phyloP scores from a whole-genome alignment of 2,888 invertebrate species.

The Parapristionchus giblindavisi region DNA sequence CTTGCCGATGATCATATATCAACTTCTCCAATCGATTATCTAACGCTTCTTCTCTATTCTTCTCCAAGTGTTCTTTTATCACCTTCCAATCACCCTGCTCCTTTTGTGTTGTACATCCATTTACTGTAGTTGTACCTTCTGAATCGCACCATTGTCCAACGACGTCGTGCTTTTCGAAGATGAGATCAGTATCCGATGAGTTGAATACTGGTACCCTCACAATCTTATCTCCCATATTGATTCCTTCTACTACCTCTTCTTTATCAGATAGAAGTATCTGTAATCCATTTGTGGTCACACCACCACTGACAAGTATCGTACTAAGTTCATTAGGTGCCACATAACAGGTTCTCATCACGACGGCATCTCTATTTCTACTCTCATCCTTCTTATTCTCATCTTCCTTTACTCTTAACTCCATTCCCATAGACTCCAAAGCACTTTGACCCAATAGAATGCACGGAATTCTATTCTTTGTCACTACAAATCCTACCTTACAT shows the following conservation, averaged over 20 bases:
- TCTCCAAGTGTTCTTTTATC: not conserved
- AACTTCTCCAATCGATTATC: not conserved
- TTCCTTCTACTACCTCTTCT: not conserved
- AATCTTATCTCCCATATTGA: not conserved
- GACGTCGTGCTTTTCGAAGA: not conserved
- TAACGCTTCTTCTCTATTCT: not conserved
- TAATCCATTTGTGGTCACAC: not conserved
- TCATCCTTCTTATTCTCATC: not conserved
- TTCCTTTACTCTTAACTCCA: not conserved
- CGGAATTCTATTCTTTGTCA: not conserved
- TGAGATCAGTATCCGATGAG: not conserved
- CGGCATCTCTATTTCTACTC: not conserved
- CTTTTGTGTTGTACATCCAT: too few relatives aligned
- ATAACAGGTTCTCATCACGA: not conserved
- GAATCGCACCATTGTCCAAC: not conserved
- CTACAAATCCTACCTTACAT: not conserved
- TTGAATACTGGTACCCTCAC: not conserved
- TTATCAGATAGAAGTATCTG: not conserved
- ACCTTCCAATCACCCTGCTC: not conserved
- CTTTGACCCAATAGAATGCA: not conserved
- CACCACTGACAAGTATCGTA: not conserved
- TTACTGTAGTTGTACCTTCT: too few relatives aligned
- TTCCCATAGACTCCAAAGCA: not conserved
- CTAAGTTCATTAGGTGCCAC: not conserved
- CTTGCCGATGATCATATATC: not conserved